Evolutionary conservation across 2,888 invertebrate genomes (phyloP).

Genomic region (Dynastes tityus): DNA sequence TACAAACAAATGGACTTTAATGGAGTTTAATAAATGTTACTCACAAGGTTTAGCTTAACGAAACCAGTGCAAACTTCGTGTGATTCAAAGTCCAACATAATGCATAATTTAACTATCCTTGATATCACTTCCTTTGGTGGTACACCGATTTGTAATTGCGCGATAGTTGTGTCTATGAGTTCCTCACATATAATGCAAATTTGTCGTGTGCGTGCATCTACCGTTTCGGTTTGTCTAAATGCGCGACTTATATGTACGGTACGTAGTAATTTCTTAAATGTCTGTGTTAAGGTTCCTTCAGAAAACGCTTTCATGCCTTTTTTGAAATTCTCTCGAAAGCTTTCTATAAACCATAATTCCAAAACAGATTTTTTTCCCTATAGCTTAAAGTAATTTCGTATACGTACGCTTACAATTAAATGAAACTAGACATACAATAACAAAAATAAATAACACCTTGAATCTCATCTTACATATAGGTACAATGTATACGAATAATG

Average conservation of each 20-base stretch:
- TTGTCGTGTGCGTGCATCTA: slow-evolving; percentile 49
- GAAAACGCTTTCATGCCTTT: not conserved
- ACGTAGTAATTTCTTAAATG: slow-evolving; percentile 53
- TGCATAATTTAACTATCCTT: slow-evolving; percentile 73
- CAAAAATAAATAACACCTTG: not conserved
- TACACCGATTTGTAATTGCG: not conserved
- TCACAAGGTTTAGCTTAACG: slow-evolving; percentile 76
- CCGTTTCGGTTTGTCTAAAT: slow-evolving; percentile 53
- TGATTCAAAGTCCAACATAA: slow-evolving; percentile 73
- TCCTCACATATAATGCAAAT: slow-evolving; percentile 56
- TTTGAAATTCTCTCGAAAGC: not conserved
- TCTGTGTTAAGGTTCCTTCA: not conserved
- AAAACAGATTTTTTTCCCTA: not conserved
- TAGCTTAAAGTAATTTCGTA: too few species aligned
- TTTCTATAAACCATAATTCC: not conserved
- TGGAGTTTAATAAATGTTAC: slow-evolving; percentile 52
- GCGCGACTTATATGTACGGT: slow-evolving; percentile 56
- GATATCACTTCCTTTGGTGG: slow-evolving; percentile 16
- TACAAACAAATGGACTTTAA: too few species aligned
- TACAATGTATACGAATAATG: too few species aligned
- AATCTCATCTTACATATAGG: not conserved
- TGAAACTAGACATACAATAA: too few species aligned
- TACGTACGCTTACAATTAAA: too few species aligned
- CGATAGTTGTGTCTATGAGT: slow-evolving; percentile 25
- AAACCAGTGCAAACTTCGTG: slow-evolving; percentile 77